Base-by-base conservation (phyloP, 2,113 vertebrate species). In the Lycaon pictus region DNA sequence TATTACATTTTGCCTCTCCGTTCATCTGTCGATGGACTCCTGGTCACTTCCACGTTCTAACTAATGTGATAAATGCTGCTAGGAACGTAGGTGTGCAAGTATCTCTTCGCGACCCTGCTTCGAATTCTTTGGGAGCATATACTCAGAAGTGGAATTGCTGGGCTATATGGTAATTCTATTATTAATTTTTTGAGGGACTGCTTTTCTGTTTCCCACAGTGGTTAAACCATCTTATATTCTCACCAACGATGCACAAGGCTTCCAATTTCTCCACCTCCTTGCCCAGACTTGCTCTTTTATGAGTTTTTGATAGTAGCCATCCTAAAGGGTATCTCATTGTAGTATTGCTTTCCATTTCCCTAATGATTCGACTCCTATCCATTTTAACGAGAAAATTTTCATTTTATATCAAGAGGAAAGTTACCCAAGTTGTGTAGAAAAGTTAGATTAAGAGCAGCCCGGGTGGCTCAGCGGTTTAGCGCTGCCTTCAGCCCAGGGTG, bases 321-420 rank as follows among this genome's bases (percentile, higher is more conserved):
- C 17, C n/a, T 53, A 79, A 60, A 32, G 16, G 17, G 12, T 79
- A 77, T 58, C 69, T 67, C n/a, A 82, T 22, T 63, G 6, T 29
- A 71, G 62, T 69, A 85, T 62, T 32, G 37, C 19, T 60, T 77
- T 35, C 7, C 7, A 51, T 85, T 95, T 90, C 51, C 62, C 60
- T 86, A 86, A 79, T 53, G 17, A 86, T 79, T 79, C 86, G 51
- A 91, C 60, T 71, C 48, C 20, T 96, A 84, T n/a, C 9, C 19
- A 51, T 53, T 86, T 94, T 88, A 88, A 63, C 22, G 84, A 37
- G 5, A 58, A 93, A 83, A 63, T 67, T 62, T 77, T 77, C 13
- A 90, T 93, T 96, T 93, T 93, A 25, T 43, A 48, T 58, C 5
- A 87, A 67, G 12, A 85, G 2, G 25, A 83, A 88, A 87, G n/a